Base-by-base conservation (phyloP, 64 coral and sea anemone species). In the Catalaphyllia jardinei region DNA sequence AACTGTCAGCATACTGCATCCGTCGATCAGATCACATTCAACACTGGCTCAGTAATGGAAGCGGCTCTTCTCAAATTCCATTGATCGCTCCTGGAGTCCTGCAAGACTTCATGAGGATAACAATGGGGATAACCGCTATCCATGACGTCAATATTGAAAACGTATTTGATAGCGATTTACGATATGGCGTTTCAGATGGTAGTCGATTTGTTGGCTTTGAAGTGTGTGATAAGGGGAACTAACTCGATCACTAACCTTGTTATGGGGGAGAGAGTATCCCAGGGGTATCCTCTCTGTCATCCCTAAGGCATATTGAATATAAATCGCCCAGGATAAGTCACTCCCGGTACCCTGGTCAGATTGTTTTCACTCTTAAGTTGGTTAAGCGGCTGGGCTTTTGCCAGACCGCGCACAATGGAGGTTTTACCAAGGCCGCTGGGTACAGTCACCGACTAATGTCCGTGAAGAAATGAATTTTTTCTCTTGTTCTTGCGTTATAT, bases 361-460 rank as follows among this genome's bases (percentile, higher is more conserved):
- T 83, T 20, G 83, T 72, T 25, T 86, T 92, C 84, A 92, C 83
- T 29, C 50, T 92, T 10, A 87, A 92, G 46, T 75, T 83, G 60
- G 39, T 27, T 87, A 75, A 87, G 15, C 91, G 86, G 27, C 87
- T 50, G 91, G 91, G 91, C 18, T 78, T 46, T 18, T 86, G 90
- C 59, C 86, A 92, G 74, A 92, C 90, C 15, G 59, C 81, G 5
- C 82, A 91, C 15, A 35, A 91, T 31, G 90, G 90, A 25, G 90
- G 90, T 7, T 91, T 30, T 61, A 24, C 69, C 38, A 87, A 62
- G 10, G 77, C 76, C 28, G 79, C 67, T 60, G 35, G 79, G 74
- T 92, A 92, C 63, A 60, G n/a, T 42, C 79, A 15, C 17, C 83
- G 63, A 14, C 24, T 92, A 0, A 76, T 77, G 39, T 18, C 87